Percentiles rank a stretch among this genome's conserved stretches.
phyloP scores from a whole-genome alignment of 2,888 invertebrate genomes.

The Cylindroiulus punctatus region DNA sequence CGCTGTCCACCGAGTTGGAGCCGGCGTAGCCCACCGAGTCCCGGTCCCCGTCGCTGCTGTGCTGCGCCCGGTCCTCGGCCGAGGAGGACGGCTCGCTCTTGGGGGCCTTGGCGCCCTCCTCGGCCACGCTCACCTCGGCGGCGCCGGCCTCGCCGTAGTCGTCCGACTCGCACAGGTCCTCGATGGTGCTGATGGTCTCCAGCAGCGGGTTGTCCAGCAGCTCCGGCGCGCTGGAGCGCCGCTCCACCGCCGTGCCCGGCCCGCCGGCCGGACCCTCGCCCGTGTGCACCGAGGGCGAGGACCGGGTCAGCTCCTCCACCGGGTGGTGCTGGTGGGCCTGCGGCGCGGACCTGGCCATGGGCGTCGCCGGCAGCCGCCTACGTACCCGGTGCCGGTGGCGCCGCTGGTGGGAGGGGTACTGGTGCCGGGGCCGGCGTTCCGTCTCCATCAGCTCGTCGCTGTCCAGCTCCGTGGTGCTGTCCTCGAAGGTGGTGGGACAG shows the following conservation, averaged over 20 bases:
- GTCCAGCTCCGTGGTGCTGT: slow-evolving; percentile 11
- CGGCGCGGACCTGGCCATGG: background rate
- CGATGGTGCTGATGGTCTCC: slow-evolving; percentile 64
- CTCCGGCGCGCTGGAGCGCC: slow-evolving; percentile 54
- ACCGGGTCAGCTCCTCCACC: slow-evolving; percentile 47
- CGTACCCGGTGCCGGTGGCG: slow-evolving; percentile 32
- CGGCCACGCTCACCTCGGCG: slow-evolving; percentile 37
- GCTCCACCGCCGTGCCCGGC: background rate
- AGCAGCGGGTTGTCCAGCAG: slow-evolving; percentile 62
- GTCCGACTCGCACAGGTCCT: slow-evolving; percentile 62
- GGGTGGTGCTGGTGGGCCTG: background rate
- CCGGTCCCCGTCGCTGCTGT: slow-evolving; percentile 61
- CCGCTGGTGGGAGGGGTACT: slow-evolving; percentile 52
- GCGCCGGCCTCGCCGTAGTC: slow-evolving; percentile 59
- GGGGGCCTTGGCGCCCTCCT: slow-evolving; percentile 42
- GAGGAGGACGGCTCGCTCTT: background rate
- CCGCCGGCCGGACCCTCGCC: background rate
- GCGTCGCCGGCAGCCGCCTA: background rate
- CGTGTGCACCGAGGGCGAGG: slow-evolving; percentile 26
- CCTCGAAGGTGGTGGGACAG: background rate
- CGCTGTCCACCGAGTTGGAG: slow-evolving; percentile 64
- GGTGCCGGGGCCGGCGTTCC: background rate
- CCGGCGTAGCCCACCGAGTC: slow-evolving; percentile 64
- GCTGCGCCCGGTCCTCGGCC: slow-evolving; percentile 45
- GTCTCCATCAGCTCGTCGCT: background rate